Conservation (phyloP, 2,113 vertebrate species). For the Vimba vimba region DNA sequence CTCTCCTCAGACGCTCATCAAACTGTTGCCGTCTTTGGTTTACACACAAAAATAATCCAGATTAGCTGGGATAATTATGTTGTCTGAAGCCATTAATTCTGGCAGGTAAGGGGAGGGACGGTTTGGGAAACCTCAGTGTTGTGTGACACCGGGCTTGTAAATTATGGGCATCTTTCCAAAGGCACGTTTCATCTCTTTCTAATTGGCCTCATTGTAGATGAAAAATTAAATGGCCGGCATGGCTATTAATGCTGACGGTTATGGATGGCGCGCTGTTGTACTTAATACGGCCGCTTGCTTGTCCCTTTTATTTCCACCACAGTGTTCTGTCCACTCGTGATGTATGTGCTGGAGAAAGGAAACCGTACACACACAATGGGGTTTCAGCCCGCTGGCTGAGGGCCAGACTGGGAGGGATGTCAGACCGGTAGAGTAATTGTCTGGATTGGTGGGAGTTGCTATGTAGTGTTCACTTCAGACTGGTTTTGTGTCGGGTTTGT, state of each 20-base stretch:
- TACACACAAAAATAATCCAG: conserved; percentile 71
- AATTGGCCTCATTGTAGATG: conserved; percentile 80
- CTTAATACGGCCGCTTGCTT: conserved; percentile 74
- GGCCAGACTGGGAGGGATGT: conserved; percentile 64
- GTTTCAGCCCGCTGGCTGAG: conserved; percentile 69
- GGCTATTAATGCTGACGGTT: conserved; percentile 79
- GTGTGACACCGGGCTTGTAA: conserved; percentile 66
- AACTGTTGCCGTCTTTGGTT: conserved; percentile 70
- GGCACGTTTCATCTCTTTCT: conserved; percentile 70
- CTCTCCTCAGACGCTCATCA: conserved; percentile 66
- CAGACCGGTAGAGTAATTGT: conserved; percentile 47
- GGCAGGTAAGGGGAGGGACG: conserved; percentile 65
- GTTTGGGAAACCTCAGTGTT: conserved; percentile 66
- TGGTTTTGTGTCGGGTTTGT: background rate
- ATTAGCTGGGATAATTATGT: conserved; percentile 76
- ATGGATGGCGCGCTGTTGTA: conserved; percentile 77
- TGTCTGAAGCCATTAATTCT: conserved; percentile 74
- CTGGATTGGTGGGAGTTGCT: conserved; percentile 29
- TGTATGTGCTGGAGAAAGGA: conserved; percentile 67
- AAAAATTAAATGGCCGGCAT: conserved; percentile 76
- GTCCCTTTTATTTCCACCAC: conserved; percentile 75
- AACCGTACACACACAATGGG: conserved; percentile 69
- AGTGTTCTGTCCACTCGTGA: conserved; percentile 72
- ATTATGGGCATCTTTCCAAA: conserved; percentile 75
- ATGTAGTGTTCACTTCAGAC: conserved; percentile 33